These are phyloP conservation scores for Listronotus oregonensis DNA, from an alignment of 1,140 invertebrate species.

Conservation along the genomic window DNA sequence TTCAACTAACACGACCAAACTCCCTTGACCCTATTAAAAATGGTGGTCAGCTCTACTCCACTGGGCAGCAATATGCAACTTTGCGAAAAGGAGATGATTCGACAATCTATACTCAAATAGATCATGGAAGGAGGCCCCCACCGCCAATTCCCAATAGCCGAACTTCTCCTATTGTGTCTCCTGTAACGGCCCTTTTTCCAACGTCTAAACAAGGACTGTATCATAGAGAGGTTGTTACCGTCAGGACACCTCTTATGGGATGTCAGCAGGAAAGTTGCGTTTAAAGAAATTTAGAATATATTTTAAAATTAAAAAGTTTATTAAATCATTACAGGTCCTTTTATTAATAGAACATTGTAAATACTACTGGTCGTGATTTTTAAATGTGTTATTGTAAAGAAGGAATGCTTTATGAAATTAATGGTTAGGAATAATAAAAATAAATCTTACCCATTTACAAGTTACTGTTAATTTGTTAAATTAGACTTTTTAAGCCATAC, in stretches of 20 bases:
- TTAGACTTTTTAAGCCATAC: too few relatives aligned
- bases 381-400: too few relatives aligned
- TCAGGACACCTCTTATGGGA: slow-evolving; percentile 77
- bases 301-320: slow-evolving; percentile 1
- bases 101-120: slow-evolving; percentile 74
- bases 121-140: slow-evolving; percentile 60
- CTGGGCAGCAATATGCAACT: slow-evolving; percentile 47
- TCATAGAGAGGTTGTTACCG: slow-evolving; percentile 77
- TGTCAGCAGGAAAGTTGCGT: slow-evolving; percentile 86
- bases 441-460: too few relatives aligned
- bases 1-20: slow-evolving; percentile 64
- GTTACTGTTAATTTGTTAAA: too few relatives aligned
- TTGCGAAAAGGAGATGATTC: slow-evolving; percentile 58
- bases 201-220: slow-evolving; percentile 49
- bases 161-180: slow-evolving; percentile 51
- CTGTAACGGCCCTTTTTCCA: slow-evolving; percentile 50
- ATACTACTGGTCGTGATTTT: too few relatives aligned
- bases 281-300: slow-evolving; percentile 57
- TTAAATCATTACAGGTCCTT: neutral
- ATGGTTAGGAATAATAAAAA: too few relatives aligned
- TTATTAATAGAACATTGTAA: too few relatives aligned
- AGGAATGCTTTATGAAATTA: too few relatives aligned
- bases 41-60: slow-evolving; percentile 46
- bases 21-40: slow-evolving; percentile 61
- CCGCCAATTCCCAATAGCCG: slow-evolving; percentile 46